Conservation (phyloP, 2,113 vertebrate genomes). For the Mormyrus iriodes region DNA sequence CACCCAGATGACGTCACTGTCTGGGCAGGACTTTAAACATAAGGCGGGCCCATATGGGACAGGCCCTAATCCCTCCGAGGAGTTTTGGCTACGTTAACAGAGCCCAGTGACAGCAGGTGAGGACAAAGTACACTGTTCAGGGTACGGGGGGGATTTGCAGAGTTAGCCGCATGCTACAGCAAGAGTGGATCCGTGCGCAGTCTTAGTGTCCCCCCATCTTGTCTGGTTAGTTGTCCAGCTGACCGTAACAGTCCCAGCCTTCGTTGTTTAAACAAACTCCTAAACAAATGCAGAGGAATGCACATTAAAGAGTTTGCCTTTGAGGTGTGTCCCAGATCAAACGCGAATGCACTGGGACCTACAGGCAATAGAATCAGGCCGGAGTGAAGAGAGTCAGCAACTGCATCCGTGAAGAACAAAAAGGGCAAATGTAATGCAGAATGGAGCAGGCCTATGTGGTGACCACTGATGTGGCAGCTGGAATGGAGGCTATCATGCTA, state of each 20-base stretch:
- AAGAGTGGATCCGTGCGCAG: background rate
- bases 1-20: background rate
- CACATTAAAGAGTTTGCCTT: background rate
- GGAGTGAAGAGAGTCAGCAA: background rate
- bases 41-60: conserved; percentile 4
- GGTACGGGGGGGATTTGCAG: background rate
- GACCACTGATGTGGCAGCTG: background rate
- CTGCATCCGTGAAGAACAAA: background rate
- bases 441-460: background rate
- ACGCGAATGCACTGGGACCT: background rate
- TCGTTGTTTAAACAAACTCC: background rate
- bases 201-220: background rate
- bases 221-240: background rate
- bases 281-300: background rate
- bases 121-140: background rate
- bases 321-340: background rate
- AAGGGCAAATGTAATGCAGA: background rate
- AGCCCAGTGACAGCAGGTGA: background rate
- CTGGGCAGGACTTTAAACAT: background rate
- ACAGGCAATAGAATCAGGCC: background rate
- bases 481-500: background rate
- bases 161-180: background rate
- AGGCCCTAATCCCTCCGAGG: background rate
- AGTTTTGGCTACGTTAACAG: background rate
- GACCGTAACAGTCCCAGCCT: background rate